These are phyloP conservation scores for Drosophila varians DNA, from an alignment of 1,140 invertebrate genomes.

Conservation along the genomic window DNA sequence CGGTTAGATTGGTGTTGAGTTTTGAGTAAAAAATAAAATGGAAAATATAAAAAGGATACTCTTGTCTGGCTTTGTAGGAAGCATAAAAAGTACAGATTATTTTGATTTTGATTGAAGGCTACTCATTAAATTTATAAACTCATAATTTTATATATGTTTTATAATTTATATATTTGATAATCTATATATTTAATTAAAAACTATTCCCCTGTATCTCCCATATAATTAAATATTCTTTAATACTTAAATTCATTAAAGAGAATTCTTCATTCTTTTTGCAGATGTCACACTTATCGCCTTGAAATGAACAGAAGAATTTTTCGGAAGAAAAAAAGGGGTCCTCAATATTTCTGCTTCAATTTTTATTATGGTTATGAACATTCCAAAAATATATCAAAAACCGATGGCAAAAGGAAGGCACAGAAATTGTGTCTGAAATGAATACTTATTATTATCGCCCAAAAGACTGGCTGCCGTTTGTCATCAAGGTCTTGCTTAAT, in stretches of 20 bases:
- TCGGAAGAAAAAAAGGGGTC: background rate
- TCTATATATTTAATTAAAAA: background rate
- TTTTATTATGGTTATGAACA: constrained; percentile 18
- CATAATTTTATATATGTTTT: no score
- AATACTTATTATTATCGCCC: constrained; percentile 70
- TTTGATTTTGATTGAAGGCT: no score
- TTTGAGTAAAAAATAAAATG: background rate
- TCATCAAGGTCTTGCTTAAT: constrained; percentile 69
- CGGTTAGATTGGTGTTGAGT: constrained; percentile 11
- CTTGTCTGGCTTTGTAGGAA: background rate
- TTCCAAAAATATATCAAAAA: constrained; percentile 29
- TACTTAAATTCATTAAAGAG: background rate
- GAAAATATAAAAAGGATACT: background rate
- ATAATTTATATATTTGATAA: no score
- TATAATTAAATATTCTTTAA: background rate
- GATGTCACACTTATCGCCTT: background rate
- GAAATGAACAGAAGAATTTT: background rate
- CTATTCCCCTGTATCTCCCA: background rate
- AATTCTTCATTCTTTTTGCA: background rate
- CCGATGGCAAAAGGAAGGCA: constrained; percentile 9
- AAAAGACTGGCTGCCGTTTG: constrained; percentile 75
- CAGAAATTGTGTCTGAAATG: constrained; percentile 62
- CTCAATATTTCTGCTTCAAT: constrained; percentile 3
- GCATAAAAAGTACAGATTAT: background rate
- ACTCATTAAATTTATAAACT: no score